Evolutionary conservation across 2,113 vertebrate species (phyloP).

Genomic region (Megalops atlanticus): DNA sequence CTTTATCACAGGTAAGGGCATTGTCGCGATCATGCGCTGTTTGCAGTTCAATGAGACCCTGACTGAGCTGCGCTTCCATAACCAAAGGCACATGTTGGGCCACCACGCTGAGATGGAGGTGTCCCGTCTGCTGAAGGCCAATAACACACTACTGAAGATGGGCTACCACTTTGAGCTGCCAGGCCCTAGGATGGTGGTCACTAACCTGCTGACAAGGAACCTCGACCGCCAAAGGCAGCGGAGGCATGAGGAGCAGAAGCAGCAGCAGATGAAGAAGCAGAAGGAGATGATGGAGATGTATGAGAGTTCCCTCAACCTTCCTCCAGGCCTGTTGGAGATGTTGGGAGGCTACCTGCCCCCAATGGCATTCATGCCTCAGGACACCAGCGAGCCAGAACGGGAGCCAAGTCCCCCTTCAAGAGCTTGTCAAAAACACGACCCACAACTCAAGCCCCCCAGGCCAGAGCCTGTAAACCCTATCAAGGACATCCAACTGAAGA

Average conservation of each 20-base stretch:
- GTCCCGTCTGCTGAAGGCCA: conserved; percentile 88
- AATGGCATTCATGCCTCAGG: conserved; percentile 41
- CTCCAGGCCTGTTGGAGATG: conserved; percentile 84
- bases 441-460: conserved; percentile 38
- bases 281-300: conserved; percentile 80
- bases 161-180: conserved; percentile 95
- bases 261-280: conserved; percentile 85
- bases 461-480: conserved; percentile 50
- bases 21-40: conserved; percentile 90
- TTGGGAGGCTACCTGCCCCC: conserved; percentile 73
- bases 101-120: conserved; percentile 97
- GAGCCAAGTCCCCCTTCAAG: conserved; percentile 39
- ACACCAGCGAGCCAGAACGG: conserved; percentile 47
- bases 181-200: conserved; percentile 95
- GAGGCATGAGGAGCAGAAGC: conserved; percentile 85
- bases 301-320: conserved; percentile 82
- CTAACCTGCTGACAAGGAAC: conserved; percentile 91
- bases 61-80: conserved; percentile 95
- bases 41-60: conserved; percentile 95
- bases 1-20: conserved; percentile 88
- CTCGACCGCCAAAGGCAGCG: conserved; percentile 88
- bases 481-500: conserved; percentile 68
- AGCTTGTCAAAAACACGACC: conserved; percentile 26
- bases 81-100: conserved; percentile 95
- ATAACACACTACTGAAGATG: conserved; percentile 90